Percentiles rank a stretch among this genome's conserved stretches.
Conservation (phyloP, 2,113 vertebrate genomes). For the Rallus limicola region DNA sequence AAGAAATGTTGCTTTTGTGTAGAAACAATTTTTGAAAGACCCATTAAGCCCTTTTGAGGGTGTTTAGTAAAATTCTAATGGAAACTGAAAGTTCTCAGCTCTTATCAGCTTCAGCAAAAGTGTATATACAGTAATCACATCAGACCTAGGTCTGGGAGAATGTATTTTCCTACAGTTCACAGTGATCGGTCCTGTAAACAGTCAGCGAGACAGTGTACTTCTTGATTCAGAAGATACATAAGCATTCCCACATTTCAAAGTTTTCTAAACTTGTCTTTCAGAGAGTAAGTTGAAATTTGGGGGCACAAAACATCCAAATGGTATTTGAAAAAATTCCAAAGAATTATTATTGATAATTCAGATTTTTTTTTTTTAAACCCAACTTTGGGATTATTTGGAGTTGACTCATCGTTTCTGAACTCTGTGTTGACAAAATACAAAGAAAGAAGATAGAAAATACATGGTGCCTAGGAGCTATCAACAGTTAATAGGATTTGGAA, state of each 20-base stretch:
- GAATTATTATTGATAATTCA: neutral
- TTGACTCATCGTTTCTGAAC: neutral
- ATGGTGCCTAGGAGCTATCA: neutral
- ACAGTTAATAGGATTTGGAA: neutral
- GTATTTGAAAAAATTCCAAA: neutral
- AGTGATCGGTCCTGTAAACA: neutral
- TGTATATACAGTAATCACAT: rapidly evolving
- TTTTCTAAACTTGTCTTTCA: neutral
- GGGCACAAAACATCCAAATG: neutral
- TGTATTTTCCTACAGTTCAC: neutral
- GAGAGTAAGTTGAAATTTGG: neutral
- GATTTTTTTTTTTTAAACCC: neutral
- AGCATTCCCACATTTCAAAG: neutral
- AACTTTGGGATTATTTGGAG: neutral
- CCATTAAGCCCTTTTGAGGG: neutral
- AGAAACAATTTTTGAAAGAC: neutral
- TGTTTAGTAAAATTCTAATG: neutral
- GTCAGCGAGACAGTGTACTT: neutral
- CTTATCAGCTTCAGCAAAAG: neutral
- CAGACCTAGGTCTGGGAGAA: neutral
- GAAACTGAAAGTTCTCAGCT: neutral
- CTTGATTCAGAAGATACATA: neutral
- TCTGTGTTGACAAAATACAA: neutral
- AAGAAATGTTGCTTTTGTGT: neutral
- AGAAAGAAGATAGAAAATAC: neutral